Evolutionary conservation across 2,888 invertebrate genomes (phyloP).

Genomic region (Meteorus cinctellus): DNA sequence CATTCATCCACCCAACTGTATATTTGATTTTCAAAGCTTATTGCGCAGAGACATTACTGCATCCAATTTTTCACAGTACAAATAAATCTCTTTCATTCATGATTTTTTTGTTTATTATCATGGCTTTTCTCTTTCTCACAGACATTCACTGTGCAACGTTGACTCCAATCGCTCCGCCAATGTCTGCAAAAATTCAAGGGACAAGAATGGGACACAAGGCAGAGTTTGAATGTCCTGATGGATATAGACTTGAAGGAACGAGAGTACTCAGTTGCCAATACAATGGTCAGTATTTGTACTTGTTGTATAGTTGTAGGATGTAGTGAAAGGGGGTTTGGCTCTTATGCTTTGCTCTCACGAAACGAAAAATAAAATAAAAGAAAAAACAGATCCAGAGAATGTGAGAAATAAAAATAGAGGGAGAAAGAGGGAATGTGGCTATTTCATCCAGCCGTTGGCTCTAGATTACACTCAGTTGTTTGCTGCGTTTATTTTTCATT

Average conservation of each 20-base stretch:
- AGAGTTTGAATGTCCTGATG: conserved; percentile 86
- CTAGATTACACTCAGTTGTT: conserved; percentile 50
- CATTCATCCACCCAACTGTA: too few species aligned
- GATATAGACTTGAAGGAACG: conserved; percentile 85
- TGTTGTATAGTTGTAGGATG: not conserved
- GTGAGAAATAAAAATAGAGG: not conserved
- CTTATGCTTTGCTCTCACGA: conserved; percentile 24
- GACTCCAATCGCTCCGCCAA: conserved; percentile 76
- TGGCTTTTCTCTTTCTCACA: conserved; percentile 50
- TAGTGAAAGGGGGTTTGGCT: conserved; percentile 17
- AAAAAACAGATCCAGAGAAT: not conserved
- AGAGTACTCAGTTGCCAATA: conserved; percentile 85
- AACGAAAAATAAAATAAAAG: conserved; percentile 13
- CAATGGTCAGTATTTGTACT: conserved; percentile 64
- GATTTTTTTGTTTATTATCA: not conserved
- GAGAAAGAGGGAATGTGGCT: conserved; percentile 11
- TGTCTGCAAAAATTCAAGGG: conserved; percentile 85
- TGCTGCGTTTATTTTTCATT: conserved; percentile 30
- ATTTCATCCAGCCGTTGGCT: conserved; percentile 40
- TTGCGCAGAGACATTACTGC: too few species aligned
- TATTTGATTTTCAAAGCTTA: too few species aligned
- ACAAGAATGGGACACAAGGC: conserved; percentile 85
- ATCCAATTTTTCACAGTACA: too few species aligned
- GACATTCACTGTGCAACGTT: conserved; percentile 73
- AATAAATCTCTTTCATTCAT: too few species aligned